These are phyloP conservation scores for Mythimna loreyi DNA, from an alignment of 2,888 invertebrate species.

Conservation along the genomic window DNA sequence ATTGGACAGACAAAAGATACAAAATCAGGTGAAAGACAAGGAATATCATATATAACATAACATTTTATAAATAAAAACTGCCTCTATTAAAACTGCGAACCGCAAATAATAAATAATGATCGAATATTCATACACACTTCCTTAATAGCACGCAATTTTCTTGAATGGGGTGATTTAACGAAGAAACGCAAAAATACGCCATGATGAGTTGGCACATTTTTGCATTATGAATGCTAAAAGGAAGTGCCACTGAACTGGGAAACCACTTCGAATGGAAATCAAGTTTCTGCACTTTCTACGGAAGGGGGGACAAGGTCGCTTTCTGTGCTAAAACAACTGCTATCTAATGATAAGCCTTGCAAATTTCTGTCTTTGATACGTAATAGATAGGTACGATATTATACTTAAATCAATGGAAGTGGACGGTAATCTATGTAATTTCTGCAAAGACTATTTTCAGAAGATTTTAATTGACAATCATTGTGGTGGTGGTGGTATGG, in stretches of 20 bases:
- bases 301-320: conserved; percentile 8
- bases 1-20: neutral
- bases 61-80: conserved; percentile 5
- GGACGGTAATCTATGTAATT: neutral
- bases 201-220: conserved; percentile 10
- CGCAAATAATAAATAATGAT: conserved; percentile 29
- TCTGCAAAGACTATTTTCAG: neutral
- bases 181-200: conserved; percentile 15
- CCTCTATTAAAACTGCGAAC: neutral
- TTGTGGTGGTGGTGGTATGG: neutral
- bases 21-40: neutral
- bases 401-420: neutral
- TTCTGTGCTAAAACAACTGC: conserved; percentile 9
- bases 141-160: conserved; percentile 23
- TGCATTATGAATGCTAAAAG: conserved; percentile 21
- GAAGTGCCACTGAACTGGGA: conserved; percentile 7
- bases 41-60: neutral
- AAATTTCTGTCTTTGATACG: neutral
- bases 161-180: conserved; percentile 13
- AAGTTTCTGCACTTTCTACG: conserved; percentile 29
- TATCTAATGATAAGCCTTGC: neutral
- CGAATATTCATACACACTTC: neutral
- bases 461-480: neutral
- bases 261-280: conserved; percentile 1
- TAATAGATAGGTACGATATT: neutral